Percentiles rank a stretch among this genome's conserved stretches.
Conservation (phyloP, 2,797 vertebrate genomes). For the Buphagus erythrorhynchus region DNA sequence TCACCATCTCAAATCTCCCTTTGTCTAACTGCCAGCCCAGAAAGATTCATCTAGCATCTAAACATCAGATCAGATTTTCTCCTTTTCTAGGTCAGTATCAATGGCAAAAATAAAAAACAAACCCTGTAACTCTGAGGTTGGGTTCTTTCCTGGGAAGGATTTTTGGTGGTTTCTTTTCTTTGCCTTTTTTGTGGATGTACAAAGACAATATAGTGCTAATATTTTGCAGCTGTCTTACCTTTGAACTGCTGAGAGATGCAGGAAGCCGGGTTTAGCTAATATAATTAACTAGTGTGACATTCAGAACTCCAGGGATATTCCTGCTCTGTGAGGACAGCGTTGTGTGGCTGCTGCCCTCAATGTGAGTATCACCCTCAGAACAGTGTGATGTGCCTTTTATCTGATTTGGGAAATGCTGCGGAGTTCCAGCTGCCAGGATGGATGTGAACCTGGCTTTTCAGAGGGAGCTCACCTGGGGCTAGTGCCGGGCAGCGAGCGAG, state of each 20-base stretch:
- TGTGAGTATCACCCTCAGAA: not conserved
- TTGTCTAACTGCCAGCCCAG: not conserved
- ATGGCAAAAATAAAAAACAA: not conserved
- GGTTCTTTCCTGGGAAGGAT: not conserved
- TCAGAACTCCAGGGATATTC: not conserved
- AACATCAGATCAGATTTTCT: not conserved
- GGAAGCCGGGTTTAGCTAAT: not conserved
- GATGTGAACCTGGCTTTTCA: not conserved
- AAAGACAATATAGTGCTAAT: not conserved
- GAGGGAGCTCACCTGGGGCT: not conserved
- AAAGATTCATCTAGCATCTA: not conserved
- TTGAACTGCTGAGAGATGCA: not conserved
- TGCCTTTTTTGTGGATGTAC: not conserved
- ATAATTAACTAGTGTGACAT: not conserved
- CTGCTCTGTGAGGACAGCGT: not conserved
- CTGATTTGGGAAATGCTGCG: not conserved
- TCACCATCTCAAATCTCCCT: not conserved
- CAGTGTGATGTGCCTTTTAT: not conserved
- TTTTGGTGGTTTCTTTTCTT: not conserved
- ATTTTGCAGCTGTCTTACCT: not conserved
- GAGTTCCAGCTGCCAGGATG: not conserved
- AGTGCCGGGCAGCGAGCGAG: accelerated
- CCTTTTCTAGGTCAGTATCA: not conserved
- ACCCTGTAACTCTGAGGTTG: not conserved
- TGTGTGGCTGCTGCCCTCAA: not conserved